Base-by-base conservation (phyloP, 2,113 vertebrate species). In the Ictidomys tridecemlineatus region DNA sequence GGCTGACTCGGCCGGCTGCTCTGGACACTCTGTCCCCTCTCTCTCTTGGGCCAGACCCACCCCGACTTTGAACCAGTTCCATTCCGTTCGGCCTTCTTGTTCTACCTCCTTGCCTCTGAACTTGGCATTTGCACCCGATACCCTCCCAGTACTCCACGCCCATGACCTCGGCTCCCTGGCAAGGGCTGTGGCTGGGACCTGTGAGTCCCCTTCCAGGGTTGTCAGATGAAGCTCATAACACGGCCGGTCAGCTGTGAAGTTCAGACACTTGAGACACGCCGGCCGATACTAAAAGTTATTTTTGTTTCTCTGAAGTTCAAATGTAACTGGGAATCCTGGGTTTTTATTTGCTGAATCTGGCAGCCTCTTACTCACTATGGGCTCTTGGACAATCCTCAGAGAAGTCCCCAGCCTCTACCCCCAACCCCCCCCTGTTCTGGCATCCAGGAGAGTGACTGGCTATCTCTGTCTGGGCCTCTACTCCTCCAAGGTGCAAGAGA, bases 141-240 rank as follows among this genome's bases (percentile, higher is more conserved):
- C 61, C n/a, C 30, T 37, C 13, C 39, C 48, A 7, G 2, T 0
- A 17, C 4, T 13, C 39, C 48, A 12, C 6, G 0, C 32, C 4
- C 0, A 0, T 32, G 72, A 48, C 89, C 91, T 78, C 51, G 1
- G 24, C 72, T 76, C n/a, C 34, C 30, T 8, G 9, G 74, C 37
- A 10, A 56, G 56, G 76, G 13, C 0, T 0, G 24, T 28, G 5
- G 1, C 16, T 12, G 42, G 34, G 42, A 10, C 6, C 51, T 0
- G 8, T 11, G 51, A 11, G 9, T 30, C n/a, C 18, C 30, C 42
- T 51, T 58, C 67, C 4, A 1, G 14, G 5, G n/a, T 8, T 30
- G 18, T 51, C 70, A 14, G 53, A n/a, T 12, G 45, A 51, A 70
- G 51, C 9, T 14, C 20, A 2, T 11, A 22, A 61, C 39, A 39